These are phyloP conservation scores for Smittia aterrima DNA, from an alignment of 2,888 invertebrate genomes.

Conservation along the genomic window DNA sequence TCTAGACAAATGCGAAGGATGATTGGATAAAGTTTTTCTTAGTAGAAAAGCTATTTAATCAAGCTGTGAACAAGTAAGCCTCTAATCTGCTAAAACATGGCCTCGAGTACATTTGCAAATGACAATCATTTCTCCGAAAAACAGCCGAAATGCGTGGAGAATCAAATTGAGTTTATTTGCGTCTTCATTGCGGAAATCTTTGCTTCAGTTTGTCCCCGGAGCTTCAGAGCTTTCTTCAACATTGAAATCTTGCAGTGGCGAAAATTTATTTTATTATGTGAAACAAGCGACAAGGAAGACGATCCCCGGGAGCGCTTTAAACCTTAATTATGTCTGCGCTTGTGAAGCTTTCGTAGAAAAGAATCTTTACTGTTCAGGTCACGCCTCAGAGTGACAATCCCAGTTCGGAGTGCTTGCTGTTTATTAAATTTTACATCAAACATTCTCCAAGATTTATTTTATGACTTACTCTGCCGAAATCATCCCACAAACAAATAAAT, in stretches of 20 bases:
- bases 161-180: background rate
- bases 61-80: constrained; percentile 13
- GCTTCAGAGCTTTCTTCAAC: no score
- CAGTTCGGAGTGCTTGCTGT: background rate
- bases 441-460: background rate
- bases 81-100: background rate
- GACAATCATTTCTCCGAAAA: background rate
- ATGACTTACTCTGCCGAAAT: background rate
- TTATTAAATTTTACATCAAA: constrained; percentile 2
- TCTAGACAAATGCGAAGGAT: background rate
- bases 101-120: background rate
- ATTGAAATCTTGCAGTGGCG: no score
- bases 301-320: background rate
- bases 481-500: background rate
- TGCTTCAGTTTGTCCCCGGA: no score
- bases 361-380: background rate
- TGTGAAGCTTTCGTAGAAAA: background rate
- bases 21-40: background rate
- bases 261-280: no score
- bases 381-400: background rate
- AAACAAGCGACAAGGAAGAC: background rate
- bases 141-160: background rate
- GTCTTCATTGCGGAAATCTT: background rate
- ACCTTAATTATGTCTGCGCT: constrained; percentile 20
- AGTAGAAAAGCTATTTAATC: background rate